Percentiles rank a stretch among this genome's conserved stretches.
These are phyloP conservation scores for Drepana falcataria DNA, from an alignment of 2,888 invertebrate species.

Conservation along the genomic window DNA sequence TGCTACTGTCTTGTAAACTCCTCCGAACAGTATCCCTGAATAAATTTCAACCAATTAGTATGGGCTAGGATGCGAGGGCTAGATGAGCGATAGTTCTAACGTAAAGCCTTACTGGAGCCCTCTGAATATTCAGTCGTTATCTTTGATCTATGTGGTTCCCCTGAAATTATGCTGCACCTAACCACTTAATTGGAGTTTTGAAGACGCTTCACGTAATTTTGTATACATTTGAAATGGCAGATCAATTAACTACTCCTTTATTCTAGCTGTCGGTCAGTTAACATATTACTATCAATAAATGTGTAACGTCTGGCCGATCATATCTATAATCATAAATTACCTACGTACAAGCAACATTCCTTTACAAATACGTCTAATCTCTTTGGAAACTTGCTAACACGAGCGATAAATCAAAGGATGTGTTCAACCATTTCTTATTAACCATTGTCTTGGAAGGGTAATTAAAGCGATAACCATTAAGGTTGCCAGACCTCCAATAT, in stretches of 20 bases:
- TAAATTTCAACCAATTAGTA: slow-evolving; percentile 70
- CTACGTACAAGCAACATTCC: slow-evolving; percentile 38
- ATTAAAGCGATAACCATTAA: slow-evolving; percentile 74
- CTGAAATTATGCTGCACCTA: slow-evolving; percentile 1
- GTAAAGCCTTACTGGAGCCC: slow-evolving; percentile 50
- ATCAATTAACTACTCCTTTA: too few species aligned
- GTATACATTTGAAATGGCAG: too few species aligned
- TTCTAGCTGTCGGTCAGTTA: too few species aligned
- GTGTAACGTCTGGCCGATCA: slow-evolving; percentile 5
- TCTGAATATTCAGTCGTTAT: slow-evolving; percentile 65
- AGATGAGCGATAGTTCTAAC: slow-evolving; percentile 38
- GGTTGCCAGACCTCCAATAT: slow-evolving; percentile 65
- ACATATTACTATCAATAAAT: not conserved
- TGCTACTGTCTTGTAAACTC: too few species aligned
- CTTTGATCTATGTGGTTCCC: slow-evolving; percentile 50
- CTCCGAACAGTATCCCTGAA: slow-evolving; percentile 35
- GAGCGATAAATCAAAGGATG: slow-evolving; percentile 63
- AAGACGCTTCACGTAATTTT: not conserved
- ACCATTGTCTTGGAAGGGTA: slow-evolving; percentile 71
- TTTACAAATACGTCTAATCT: slow-evolving; percentile 61
- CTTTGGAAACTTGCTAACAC: slow-evolving; percentile 51
- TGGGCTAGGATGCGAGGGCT: slow-evolving; percentile 41
- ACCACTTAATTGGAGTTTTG: slow-evolving; percentile 8
- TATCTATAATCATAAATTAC: slow-evolving; percentile 23
- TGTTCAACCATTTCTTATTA: slow-evolving; percentile 72